phyloP scores from a whole-genome alignment of 2,888 invertebrate species.

The Dasypolia templi region DNA sequence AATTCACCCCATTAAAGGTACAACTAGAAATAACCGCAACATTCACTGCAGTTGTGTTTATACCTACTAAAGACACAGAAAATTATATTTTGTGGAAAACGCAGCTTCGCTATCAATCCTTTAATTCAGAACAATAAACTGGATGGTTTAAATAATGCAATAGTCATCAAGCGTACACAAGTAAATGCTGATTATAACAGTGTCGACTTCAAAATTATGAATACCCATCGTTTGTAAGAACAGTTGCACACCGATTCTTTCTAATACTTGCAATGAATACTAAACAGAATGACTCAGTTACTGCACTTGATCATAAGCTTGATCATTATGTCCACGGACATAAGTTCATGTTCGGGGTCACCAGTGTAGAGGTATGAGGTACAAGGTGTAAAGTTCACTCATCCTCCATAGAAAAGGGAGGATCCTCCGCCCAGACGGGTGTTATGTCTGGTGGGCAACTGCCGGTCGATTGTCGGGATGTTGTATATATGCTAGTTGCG shows the following conservation, averaged over 20 bases:
- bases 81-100: neutral
- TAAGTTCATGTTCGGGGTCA: too few relatives aligned
- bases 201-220: neutral
- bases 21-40: too few relatives aligned
- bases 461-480: too few relatives aligned
- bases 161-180: neutral
- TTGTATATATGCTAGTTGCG: too few relatives aligned
- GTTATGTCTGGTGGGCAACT: too few relatives aligned
- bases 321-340: neutral
- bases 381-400: too few relatives aligned
- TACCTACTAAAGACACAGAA: neutral
- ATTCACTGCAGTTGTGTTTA: too few relatives aligned
- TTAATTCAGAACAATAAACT: neutral
- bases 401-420: too few relatives aligned
- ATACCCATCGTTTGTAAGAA: neutral
- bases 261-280: slow-evolving; percentile 36
- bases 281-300: slow-evolving; percentile 38
- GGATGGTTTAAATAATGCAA: neutral
- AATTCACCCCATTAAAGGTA: neutral
- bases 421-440: too few relatives aligned
- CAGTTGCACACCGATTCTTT: slow-evolving; percentile 38
- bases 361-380: too few relatives aligned
- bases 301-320: slow-evolving; percentile 20
- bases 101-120: neutral
- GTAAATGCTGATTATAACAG: slow-evolving; percentile 17